A percentile compares a stretch with the other conserved stretches of the same genome.
Evolutionary conservation across 2,113 vertebrate species (phyloP).

Genomic region (Lophochroa leadbeateri): DNA sequence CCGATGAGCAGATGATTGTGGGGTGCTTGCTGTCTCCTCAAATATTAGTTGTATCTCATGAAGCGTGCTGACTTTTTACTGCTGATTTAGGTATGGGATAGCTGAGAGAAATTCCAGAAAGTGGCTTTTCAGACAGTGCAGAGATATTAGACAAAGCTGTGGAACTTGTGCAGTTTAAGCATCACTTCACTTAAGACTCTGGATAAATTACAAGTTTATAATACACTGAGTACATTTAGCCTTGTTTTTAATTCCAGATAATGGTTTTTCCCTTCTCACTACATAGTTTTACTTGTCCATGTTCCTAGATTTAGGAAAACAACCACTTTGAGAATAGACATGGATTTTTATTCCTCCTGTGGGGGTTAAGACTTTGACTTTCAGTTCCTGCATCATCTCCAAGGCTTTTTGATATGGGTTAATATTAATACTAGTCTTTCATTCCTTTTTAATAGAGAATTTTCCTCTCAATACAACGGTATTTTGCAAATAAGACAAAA

Average conservation of each 20-base stretch:
- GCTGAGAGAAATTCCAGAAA: neutral
- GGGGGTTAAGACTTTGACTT: neutral
- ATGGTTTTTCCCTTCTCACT: neutral
- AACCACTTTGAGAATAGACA: neutral
- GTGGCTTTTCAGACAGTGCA: neutral
- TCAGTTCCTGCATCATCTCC: neutral
- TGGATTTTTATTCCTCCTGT: neutral
- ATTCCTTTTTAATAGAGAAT: neutral
- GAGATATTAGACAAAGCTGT: neutral
- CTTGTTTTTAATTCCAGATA: neutral
- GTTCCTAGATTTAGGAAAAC: neutral
- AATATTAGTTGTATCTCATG: neutral
- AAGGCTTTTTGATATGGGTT: neutral
- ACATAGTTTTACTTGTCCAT: neutral
- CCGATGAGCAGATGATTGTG: neutral
- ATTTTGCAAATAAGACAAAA: neutral
- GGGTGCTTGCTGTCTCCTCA: neutral
- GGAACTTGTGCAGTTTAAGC: neutral
- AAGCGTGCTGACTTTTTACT: neutral
- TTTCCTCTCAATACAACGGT: neutral
- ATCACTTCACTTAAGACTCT: neutral
- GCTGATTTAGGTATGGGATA: neutral
- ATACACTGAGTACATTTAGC: neutral
- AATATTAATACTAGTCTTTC: neutral
- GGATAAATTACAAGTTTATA: neutral